Base-by-base conservation (phyloP, 2,113 vertebrate species). In the Ceyx cyanopectus region DNA sequence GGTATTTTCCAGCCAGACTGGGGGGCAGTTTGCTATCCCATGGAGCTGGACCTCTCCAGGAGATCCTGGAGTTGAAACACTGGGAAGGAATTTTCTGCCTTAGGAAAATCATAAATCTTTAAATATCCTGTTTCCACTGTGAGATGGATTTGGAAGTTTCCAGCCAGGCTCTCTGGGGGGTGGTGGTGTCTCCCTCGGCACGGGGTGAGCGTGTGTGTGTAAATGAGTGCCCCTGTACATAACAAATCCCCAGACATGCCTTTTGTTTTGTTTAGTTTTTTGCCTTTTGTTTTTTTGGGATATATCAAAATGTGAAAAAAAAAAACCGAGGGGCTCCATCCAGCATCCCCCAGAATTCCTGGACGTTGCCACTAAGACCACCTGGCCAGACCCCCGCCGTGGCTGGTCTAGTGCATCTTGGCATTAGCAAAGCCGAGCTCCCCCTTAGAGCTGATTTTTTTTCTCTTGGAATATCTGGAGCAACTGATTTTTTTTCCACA, bases 331-430 rank as follows among this genome's bases (percentile, higher is more conserved):
- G 24, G 7, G 5, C 12, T 34, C 43, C 46, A 81, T 14, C 53
- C 74, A 68, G 16, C 32, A 3, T 40, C 77, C 56, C 51, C 5
- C 0, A 16, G 63, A 69, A 70, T 0, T 24, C 61, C 81, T 6
- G 77, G 24, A 30, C 6, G 2, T 21, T 9, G 40, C 43, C 0
- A 5, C 0, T 0, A 4, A 45, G 20, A 43, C 26, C 18, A 14
- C 5, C 1, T 0, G 6, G 32, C 50, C 0, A 0, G 41, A 8
- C 2, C 29, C 30, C 24, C 41, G 8, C n/a, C 51, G 1, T 0
- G 5, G 22, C 22, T 40, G 10, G 43, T 62, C 66, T 61, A 3
- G 4, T 30, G 20, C 54, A 40, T 2, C 63, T 69, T 8, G 2
- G n/a, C 29, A 41, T 73, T 83, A 48, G 79, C 76, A 56, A 24